phyloP scores from a whole-genome alignment of 2,113 vertebrate genomes.

The Alosa alosa region DNA sequence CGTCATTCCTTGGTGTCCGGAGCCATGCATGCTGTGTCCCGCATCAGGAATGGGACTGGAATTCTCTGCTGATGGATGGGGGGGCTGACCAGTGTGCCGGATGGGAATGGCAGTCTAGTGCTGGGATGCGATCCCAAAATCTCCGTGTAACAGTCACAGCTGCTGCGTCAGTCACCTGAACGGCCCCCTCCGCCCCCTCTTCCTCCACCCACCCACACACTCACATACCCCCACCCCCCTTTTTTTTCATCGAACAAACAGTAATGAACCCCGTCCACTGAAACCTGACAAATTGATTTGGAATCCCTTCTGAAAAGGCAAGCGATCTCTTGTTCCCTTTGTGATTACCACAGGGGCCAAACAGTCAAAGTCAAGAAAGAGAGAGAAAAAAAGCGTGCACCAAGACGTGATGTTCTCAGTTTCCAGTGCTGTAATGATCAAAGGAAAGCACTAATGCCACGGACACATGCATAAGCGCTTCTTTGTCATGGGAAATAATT shows the following conservation, averaged over 20 bases:
- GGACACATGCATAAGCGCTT: background rate
- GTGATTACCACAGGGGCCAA: constrained; percentile 42
- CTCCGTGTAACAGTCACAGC: constrained; percentile 63
- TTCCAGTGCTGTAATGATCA: constrained; percentile 2
- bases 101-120: constrained; percentile 45
- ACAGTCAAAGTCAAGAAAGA: constrained; percentile 42
- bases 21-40: constrained; percentile 59
- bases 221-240: background rate
- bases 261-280: constrained; percentile 58
- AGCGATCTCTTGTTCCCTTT: constrained; percentile 45
- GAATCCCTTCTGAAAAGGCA: constrained; percentile 62
- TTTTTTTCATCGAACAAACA: constrained; percentile 61
- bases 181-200: constrained; percentile 19
- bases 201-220: background rate
- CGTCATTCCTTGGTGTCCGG: constrained; percentile 52
- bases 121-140: constrained; percentile 61
- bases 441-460: background rate
- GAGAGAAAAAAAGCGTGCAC: constrained; percentile 46
- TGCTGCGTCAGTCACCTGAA: constrained; percentile 70
- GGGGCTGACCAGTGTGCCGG: constrained; percentile 53
- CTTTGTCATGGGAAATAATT: constrained; percentile 16
- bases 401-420: constrained; percentile 4
- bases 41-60: constrained; percentile 59
- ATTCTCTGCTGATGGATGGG: constrained; percentile 67
- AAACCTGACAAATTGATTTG: constrained; percentile 72